These are phyloP conservation scores for Heteractis magnifica DNA, from an alignment of 92 coral and sea anemone species.

Conservation along the genomic window DNA sequence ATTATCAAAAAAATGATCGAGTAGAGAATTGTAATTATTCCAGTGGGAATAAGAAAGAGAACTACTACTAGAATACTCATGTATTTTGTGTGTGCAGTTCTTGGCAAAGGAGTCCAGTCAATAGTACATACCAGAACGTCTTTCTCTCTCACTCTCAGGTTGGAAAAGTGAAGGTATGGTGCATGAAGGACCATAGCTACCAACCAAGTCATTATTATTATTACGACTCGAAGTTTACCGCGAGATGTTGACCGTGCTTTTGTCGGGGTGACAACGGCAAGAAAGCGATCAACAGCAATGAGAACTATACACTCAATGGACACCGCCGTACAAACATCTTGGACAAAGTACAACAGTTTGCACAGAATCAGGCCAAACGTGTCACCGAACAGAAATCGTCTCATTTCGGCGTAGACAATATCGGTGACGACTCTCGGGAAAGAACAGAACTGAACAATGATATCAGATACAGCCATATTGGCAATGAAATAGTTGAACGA, in stretches of 20 bases:
- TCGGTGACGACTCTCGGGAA: slow-evolving; percentile 35
- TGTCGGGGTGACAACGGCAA: slow-evolving; percentile 40
- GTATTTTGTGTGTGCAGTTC: slow-evolving; percentile 21
- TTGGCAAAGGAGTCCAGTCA: slow-evolving; percentile 30
- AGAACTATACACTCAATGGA: slow-evolving; percentile 45
- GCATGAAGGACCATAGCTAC: slow-evolving; percentile 22
- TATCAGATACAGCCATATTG: slow-evolving; percentile 45
- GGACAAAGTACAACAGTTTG: slow-evolving; percentile 30
- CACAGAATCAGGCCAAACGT: slow-evolving; percentile 27
- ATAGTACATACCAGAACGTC: slow-evolving; percentile 12
- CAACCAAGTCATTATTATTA: slow-evolving; percentile 35
- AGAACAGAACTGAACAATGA: slow-evolving; percentile 39
- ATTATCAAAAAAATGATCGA: slow-evolving; percentile 30
- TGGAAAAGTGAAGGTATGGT: slow-evolving; percentile 26
- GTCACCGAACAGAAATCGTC: slow-evolving; percentile 29
- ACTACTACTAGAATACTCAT: slow-evolving; percentile 14
- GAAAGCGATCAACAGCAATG: slow-evolving; percentile 46
- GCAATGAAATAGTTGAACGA: slow-evolving; percentile 43
- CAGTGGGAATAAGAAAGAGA: slow-evolving; percentile 23
- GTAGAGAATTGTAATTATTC: slow-evolving; percentile 25
- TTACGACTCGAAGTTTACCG: slow-evolving; percentile 10
- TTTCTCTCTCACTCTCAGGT: background rate
- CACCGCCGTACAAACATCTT: slow-evolving; percentile 41
- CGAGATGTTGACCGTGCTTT: slow-evolving; percentile 26
- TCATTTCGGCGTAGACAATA: background rate